phyloP scores from a whole-genome alignment of 2,888 invertebrate genomes.

The Rotaria sp. region DNA sequence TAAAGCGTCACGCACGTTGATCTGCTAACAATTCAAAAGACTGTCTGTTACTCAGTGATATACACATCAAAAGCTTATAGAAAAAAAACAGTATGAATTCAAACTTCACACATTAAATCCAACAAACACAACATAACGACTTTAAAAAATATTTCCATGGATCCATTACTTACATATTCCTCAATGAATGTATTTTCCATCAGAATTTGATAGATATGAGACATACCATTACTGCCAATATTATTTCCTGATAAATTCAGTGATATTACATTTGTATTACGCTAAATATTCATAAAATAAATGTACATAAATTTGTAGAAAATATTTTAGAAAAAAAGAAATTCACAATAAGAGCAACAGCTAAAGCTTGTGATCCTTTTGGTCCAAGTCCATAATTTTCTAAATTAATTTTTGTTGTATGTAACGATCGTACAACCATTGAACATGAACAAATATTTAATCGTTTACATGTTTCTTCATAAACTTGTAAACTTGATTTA shows the following conservation, averaged over 20 bases:
- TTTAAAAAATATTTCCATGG: not conserved
- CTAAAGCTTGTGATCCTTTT: not conserved
- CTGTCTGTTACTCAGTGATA: too few species aligned
- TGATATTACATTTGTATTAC: not conserved
- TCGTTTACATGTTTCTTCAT: slow-evolving; percentile 27
- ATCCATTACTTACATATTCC: not conserved
- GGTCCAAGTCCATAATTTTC: not conserved
- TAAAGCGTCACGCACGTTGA: too few species aligned
- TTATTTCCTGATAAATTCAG: not conserved
- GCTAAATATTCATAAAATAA: not conserved
- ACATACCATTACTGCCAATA: slow-evolving; percentile 9
- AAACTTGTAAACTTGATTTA: not conserved
- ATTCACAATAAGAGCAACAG: not conserved
- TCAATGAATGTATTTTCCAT: not conserved
- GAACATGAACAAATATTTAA: not conserved
- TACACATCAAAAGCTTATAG: too few species aligned
- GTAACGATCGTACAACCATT: not conserved
- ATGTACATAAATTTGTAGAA: not conserved
- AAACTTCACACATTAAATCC: too few species aligned
- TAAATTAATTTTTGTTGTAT: slow-evolving; percentile 13
- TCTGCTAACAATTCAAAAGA: too few species aligned
- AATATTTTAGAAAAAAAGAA: too few species aligned
- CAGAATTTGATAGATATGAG: not conserved
- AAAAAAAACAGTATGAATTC: too few species aligned
- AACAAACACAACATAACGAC: not conserved